phyloP scores from a whole-genome alignment of 1,140 invertebrate species.

The Drosophila albomicans region DNA sequence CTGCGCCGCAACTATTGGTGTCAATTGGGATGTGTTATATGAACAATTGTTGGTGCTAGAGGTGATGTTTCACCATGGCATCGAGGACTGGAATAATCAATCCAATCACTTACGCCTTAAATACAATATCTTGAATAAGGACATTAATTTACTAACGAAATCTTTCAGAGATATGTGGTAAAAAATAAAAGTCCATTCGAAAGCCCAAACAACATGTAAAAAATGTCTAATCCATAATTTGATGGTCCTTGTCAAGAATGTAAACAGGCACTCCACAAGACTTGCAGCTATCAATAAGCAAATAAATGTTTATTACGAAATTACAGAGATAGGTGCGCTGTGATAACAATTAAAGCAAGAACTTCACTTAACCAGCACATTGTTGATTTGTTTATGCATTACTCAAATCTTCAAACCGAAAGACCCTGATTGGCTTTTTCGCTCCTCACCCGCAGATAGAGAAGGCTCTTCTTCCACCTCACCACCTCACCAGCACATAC shows the following conservation, averaged over 20 bases:
- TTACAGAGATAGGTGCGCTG: conserved; percentile 31
- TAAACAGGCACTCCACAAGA: conserved; percentile 20
- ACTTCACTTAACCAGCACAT: conserved; percentile 20
- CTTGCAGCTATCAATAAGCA: conserved; percentile 59
- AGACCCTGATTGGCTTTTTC: not conserved
- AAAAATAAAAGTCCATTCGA: not conserved
- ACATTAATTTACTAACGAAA: conserved; percentile 55
- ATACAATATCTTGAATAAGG: conserved; percentile 56
- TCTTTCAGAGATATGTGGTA: conserved; percentile 64
- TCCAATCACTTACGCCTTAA: conserved; percentile 53
- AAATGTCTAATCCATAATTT: conserved; percentile 19
- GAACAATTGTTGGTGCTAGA: conserved; percentile 84
- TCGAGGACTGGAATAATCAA: conserved; percentile 59
- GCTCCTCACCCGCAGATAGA: not conserved
- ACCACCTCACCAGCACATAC: not conserved
- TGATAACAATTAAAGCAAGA: conserved; percentile 37
- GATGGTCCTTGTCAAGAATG: conserved; percentile 13
- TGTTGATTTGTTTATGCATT: conserved; percentile 74
- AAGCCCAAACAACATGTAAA: conserved; percentile 1
- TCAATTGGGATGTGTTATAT: conserved; percentile 84
- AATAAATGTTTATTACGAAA: conserved; percentile 74
- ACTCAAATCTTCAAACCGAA: conserved; percentile 57
- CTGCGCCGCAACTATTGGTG: conserved; percentile 85
- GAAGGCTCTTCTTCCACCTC: not conserved
- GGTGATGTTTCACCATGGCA: conserved; percentile 72